Evolutionary conservation across 2,888 invertebrate species (phyloP), one percentile per base, ranked within the genome.

Genomic region (Meganola albula): DNA sequence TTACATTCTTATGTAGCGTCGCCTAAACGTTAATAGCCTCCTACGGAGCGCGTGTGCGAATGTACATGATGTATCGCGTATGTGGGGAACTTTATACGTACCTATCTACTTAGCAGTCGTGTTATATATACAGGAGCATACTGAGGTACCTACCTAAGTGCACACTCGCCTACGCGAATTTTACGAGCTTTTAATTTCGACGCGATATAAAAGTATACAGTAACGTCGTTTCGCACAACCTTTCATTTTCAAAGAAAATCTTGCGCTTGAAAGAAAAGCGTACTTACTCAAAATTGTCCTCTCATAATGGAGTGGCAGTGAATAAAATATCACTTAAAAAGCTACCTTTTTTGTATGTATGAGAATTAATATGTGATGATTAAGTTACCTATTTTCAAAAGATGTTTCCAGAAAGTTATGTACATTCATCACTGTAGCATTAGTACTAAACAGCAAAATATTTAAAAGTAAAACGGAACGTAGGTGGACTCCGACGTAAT

Each of bases 1-100:
- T 84, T 82, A 84, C 84, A 83, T 85, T 85, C 83, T 85, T 85
- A 84, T 82, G 80, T 85, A 83, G 77, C 80, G 79, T 79, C 79
- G 74, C 70, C 74, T 72, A 74, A 80, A 78, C 79, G 82, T 72
- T 85, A 85, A 85, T 85, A 83, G 82, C 74, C 73, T 75, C 64
- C 74, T 67, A 60, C 70, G 72, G 60, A 67, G 70, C 68, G 74
- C 68, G 73, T 63, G 67, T 64, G 56, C 53, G 56, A 47, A 55
- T 55, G 57, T 60, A 57, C 45, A 42, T n/a, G n/a, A n/a, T n/a
- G n/a, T n/a, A n/a, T n/a, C n/a, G n/a, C n/a, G n/a, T n/a, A n/a
- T n/a, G n/a, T n/a, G n/a, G n/a, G n/a, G n/a, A n/a, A n/a, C n/a
- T n/a, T n/a, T n/a, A n/a, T n/a, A n/a, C n/a, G n/a, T n/a, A n/a